Base-by-base conservation (phyloP, 1,140 invertebrate species). In the Apis dorsata region DNA sequence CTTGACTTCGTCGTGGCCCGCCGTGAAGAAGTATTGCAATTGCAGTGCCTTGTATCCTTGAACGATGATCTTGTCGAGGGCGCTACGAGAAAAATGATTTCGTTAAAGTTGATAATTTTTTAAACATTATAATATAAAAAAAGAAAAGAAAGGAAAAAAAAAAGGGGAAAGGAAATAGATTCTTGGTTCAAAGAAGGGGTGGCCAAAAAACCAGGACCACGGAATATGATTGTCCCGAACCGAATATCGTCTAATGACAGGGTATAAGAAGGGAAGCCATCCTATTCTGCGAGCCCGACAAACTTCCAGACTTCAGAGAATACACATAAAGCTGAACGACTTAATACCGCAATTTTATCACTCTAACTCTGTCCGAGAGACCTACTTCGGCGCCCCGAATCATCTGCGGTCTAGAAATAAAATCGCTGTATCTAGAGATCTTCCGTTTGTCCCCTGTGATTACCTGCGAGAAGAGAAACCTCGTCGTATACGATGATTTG, bases 1-100 rank as follows among this genome's bases (percentile, higher is more conserved):
- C 94, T 99, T 99, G 1, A 99, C 99, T 96, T 99, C 99, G 94
- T 99, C 99, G 73, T 97, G 95, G 17, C 99, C 99, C 49, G 96
- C 95, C 11, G 99, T 99, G 94, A 99, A 99, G 95, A 99, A 99
- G 93, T 99, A 99, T 90, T 98, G 97, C 70, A 99, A 94, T 88
- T 99, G 97, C 44, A 99, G 94, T 9, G 98, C 97, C 92, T 99
- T 99, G 95, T 99, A 99, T 69, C 99, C 99, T 91, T 97, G 98
- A 0, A 99, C 95, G 86, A 99, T 99, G 83, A 99, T 99, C 94
- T 99, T 99, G 86, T 99, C 98, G 88, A 99, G 94, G 59, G 97
- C 96, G 93, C 98, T 98, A 90, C 4, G 4, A 44, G 34, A 80
- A 19, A 93, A 94, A 82, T 85, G 24, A 77, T 68, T 59, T 34